phyloP scores from a whole-genome alignment of 2,888 invertebrate species.

The Drosophila engyochracea region DNA sequence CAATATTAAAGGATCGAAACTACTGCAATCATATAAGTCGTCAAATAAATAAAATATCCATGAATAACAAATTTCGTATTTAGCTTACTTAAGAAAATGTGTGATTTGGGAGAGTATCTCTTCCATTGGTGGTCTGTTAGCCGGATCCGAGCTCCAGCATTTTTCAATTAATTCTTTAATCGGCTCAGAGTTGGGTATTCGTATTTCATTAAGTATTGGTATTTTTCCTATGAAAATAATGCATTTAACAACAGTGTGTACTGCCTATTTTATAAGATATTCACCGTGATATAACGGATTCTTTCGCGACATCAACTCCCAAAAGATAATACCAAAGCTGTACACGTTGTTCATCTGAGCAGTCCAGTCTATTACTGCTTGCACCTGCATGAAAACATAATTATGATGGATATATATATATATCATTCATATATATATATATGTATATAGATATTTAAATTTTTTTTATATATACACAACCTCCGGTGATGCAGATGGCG shows the following conservation, averaged over 20 bases:
- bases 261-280: neutral
- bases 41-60: neutral
- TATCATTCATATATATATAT: too few species aligned
- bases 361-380: neutral
- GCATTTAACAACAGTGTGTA: neutral
- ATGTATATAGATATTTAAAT: too few species aligned
- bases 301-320: conserved; percentile 9
- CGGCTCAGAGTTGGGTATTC: neutral
- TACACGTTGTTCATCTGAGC: neutral
- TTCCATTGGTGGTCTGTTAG: neutral
- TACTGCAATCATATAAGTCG: neutral
- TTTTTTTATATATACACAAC: neutral
- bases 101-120: neutral
- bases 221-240: neutral
- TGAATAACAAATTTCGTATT: neutral
- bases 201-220: conserved; percentile 2
- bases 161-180: neutral
- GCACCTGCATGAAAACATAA: neutral
- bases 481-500: neutral
- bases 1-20: neutral
- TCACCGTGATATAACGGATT: neutral
- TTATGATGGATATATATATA: neutral
- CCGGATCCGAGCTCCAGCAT: neutral
- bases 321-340: conserved; percentile 6
- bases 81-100: neutral